Conservation (phyloP, 2,888 invertebrate genomes). For the Acholoe squamosa region DNA sequence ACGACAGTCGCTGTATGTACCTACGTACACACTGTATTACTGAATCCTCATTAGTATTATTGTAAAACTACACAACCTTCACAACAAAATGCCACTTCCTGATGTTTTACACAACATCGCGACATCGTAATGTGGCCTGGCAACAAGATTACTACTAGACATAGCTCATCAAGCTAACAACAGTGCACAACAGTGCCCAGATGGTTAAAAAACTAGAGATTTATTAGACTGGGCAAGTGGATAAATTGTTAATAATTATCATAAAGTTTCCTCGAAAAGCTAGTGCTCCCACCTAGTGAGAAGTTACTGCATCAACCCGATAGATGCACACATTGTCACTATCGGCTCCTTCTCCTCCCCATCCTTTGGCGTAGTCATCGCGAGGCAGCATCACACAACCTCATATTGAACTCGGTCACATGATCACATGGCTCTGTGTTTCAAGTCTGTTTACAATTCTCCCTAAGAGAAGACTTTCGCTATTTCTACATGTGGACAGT, state of each 20-base stretch:
- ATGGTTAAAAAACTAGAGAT: slow-evolving; percentile 45
- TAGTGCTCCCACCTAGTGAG: neutral
- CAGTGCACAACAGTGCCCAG: slow-evolving; percentile 20
- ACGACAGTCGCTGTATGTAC: neutral
- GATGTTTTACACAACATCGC: neutral
- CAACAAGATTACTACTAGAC: neutral
- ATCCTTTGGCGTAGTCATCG: neutral
- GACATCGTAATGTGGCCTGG: neutral
- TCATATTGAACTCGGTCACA: neutral
- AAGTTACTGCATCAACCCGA: neutral
- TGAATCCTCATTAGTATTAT: neutral
- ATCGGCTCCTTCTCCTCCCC: neutral
- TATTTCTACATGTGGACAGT: neutral
- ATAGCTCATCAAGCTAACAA: slow-evolving; percentile 1
- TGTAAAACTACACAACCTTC: slow-evolving; percentile 5
- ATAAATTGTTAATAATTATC: neutral
- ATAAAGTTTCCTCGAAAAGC: neutral
- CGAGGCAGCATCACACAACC: neutral
- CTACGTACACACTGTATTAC: no score
- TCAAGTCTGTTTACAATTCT: slow-evolving; percentile 39
- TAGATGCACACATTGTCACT: neutral
- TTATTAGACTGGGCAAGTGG: slow-evolving; percentile 45
- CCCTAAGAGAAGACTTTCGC: neutral
- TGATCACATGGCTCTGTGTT: neutral
- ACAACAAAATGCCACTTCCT: neutral